Evolutionary conservation across 2,113 vertebrate species (phyloP).

Genomic region (Candoia aspera): DNA sequence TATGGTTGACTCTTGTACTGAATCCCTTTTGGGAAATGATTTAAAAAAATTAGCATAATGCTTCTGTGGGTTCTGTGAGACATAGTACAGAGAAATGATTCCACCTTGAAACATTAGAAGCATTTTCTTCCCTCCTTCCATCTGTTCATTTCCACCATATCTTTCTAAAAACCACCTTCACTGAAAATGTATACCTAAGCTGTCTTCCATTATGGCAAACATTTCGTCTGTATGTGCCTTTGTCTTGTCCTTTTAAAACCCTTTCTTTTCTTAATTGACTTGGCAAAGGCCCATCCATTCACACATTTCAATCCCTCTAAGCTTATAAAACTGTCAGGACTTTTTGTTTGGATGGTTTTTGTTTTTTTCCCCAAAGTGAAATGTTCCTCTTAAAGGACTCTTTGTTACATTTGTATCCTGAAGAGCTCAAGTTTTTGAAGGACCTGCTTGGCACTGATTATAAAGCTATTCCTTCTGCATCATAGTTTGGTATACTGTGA

Average conservation of each 20-base stretch:
- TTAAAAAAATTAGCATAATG: background rate
- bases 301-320: background rate
- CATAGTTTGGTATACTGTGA: background rate
- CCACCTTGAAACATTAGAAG: background rate
- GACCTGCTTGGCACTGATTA: background rate
- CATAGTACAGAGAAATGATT: background rate
- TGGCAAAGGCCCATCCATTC: background rate
- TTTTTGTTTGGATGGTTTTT: background rate
- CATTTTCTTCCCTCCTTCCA: background rate
- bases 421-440: background rate
- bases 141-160: slow-evolving; percentile 27
- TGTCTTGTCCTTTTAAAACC: background rate
- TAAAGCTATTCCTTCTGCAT: background rate
- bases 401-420: slow-evolving; percentile 6
- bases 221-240: background rate
- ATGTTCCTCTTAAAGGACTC: background rate
- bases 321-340: background rate
- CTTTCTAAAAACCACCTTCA: slow-evolving; percentile 6
- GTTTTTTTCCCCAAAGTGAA: background rate
- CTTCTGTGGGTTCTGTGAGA: background rate
- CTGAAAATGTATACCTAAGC: background rate
- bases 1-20: background rate
- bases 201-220: background rate
- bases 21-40: rapidly evolving
- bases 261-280: background rate